Percentiles rank a stretch among this genome's conserved stretches.
These are phyloP conservation scores for Phrynosoma platyrhinos DNA, from an alignment of 2,113 vertebrate species.

Conservation along the genomic window DNA sequence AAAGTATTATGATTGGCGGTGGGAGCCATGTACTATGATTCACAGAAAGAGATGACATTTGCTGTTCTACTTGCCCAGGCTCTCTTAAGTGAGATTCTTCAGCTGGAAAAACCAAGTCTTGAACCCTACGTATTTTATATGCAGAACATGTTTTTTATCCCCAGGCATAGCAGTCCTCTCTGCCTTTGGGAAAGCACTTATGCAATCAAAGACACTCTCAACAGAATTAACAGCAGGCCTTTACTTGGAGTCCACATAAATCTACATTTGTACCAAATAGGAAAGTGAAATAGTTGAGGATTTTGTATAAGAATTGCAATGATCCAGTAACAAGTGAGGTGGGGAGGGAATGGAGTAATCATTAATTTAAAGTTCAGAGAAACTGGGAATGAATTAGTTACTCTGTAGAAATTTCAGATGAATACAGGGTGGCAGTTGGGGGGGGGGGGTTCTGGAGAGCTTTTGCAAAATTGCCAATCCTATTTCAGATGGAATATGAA, in stretches of 20 bases:
- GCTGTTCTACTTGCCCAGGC: background rate
- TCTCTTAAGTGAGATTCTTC: background rate
- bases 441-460: no score
- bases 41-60: background rate
- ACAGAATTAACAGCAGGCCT: background rate
- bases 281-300: background rate
- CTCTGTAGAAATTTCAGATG: slow-evolving; percentile 24
- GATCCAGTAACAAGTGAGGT: background rate
- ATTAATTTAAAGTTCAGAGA: slow-evolving; percentile 11
- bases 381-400: background rate
- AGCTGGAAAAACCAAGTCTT: background rate
- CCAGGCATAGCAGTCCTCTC: background rate
- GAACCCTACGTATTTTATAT: background rate
- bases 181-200: background rate
- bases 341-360: background rate
- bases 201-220: background rate
- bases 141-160: background rate
- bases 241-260: background rate
- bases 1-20: background rate
- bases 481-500: slow-evolving; percentile 47
- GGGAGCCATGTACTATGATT: background rate
- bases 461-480: slow-evolving; percentile 31
- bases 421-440: slow-evolving; percentile 1
- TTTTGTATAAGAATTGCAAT: background rate
- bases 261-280: background rate